These are phyloP conservation scores for Myotis daubentonii DNA, from an alignment of 2,797 vertebrate genomes.

Conservation along the genomic window DNA sequence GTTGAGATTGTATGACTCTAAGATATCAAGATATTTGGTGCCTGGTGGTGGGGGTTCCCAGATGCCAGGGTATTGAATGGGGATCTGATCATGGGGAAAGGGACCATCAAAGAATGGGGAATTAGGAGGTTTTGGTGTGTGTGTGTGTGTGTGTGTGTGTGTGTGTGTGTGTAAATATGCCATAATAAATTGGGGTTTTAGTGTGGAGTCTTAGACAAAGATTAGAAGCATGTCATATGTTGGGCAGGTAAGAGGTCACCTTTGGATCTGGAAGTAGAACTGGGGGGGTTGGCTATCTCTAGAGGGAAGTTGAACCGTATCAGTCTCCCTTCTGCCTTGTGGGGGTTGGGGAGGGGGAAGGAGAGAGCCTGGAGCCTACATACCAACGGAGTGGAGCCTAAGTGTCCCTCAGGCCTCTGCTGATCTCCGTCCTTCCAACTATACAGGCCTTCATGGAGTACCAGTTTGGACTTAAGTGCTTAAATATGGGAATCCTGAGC, in stretches of 20 bases:
- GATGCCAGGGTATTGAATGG: not conserved
- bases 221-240: not conserved
- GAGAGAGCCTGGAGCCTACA: not conserved
- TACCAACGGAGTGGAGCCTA: not conserved
- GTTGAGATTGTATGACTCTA: not conserved
- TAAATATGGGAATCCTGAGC: not conserved
- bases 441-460: not conserved
- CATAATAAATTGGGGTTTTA: conserved; percentile 5
- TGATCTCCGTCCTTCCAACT: not conserved
- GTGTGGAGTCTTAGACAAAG: not conserved
- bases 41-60: not conserved
- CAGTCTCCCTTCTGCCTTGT: not conserved
- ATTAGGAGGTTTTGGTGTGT: not conserved
- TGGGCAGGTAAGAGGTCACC: not conserved
- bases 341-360: not conserved
- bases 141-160: not conserved
- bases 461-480: not conserved
- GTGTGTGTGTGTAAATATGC: not conserved
- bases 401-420: not conserved
- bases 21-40: not conserved
- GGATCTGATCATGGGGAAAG: not conserved
- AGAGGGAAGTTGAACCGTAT: conserved; percentile 9
- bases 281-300: not conserved
- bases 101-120: not conserved
- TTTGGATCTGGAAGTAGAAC: conserved; percentile 36